A percentile compares a stretch with the other conserved stretches of the same genome.
Evolutionary conservation across 2,888 invertebrate genomes (phyloP).

Genomic region (Rosalia funebris): DNA sequence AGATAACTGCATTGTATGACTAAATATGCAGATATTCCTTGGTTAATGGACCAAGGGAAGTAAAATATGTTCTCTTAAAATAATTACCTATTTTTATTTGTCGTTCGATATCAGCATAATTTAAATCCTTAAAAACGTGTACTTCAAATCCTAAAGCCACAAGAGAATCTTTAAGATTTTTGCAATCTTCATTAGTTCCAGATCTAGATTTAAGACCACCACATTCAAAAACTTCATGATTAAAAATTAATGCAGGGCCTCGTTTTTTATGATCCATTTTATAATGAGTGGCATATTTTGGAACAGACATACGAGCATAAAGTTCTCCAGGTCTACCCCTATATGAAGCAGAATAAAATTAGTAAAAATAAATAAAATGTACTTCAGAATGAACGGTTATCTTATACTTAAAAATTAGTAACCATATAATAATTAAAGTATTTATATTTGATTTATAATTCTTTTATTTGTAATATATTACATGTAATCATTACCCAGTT

Average conservation of each 20-base stretch:
- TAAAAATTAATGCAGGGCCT: constrained; percentile 89
- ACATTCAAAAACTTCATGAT: constrained; percentile 85
- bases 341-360: neutral
- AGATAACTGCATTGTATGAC: too few species aligned
- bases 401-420: too few species aligned
- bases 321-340: constrained; percentile 34
- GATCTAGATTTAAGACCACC: constrained; percentile 76
- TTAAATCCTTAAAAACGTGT: constrained; percentile 75
- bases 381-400: too few species aligned
- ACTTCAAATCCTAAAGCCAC: constrained; percentile 79
- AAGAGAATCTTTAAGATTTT: constrained; percentile 74
- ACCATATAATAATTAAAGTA: too few species aligned
- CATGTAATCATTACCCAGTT: constrained; percentile 52
- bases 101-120: constrained; percentile 72
- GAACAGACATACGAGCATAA: constrained; percentile 71
- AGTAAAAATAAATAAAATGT: constrained; percentile 10
- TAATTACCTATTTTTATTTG: constrained; percentile 47
- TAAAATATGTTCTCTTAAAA: too few species aligned
- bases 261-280: constrained; percentile 87
- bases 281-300: constrained; percentile 79
- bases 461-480: neutral
- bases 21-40: too few species aligned
- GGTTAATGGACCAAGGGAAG: too few species aligned
- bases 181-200: constrained; percentile 89
- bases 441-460: neutral